A percentile compares a stretch with the other conserved stretches of the same genome.
These are phyloP conservation scores for Prosapia bicincta DNA, from an alignment of 2,888 invertebrate genomes.

Conservation along the genomic window DNA sequence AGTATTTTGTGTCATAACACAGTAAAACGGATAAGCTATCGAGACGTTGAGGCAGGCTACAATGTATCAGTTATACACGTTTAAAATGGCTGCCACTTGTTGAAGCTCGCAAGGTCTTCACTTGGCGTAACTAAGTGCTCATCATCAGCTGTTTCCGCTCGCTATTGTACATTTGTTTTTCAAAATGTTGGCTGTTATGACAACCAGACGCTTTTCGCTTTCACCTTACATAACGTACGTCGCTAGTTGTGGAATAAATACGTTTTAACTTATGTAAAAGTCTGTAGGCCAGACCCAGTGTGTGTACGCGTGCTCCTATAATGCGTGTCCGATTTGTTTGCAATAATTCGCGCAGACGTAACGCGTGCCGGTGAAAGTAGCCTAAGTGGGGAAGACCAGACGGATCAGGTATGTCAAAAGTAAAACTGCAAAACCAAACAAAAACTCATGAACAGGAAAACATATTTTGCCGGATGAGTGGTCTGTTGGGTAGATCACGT, in stretches of 20 bases:
- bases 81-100: background rate
- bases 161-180: constrained; percentile 2
- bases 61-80: too few species aligned
- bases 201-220: background rate
- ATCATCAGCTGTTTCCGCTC: background rate
- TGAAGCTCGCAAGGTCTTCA: background rate
- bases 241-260: background rate
- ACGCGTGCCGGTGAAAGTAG: background rate
- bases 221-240: background rate
- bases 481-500: too few species aligned
- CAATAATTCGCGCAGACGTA: background rate
- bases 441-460: too few species aligned
- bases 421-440: too few species aligned
- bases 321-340: background rate
- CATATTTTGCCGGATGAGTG: too few species aligned
- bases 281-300: too few species aligned
- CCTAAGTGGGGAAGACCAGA: too few species aligned
- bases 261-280: background rate
- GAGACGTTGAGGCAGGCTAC: too few species aligned
- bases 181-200: background rate
- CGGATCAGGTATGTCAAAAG: too few species aligned
- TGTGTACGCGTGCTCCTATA: background rate
- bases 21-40: too few species aligned
- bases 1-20: too few species aligned
- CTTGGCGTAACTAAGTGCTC: background rate